These are phyloP conservation scores for Apomyelois bistriatella DNA, from an alignment of 2,888 invertebrate species.

Conservation along the genomic window DNA sequence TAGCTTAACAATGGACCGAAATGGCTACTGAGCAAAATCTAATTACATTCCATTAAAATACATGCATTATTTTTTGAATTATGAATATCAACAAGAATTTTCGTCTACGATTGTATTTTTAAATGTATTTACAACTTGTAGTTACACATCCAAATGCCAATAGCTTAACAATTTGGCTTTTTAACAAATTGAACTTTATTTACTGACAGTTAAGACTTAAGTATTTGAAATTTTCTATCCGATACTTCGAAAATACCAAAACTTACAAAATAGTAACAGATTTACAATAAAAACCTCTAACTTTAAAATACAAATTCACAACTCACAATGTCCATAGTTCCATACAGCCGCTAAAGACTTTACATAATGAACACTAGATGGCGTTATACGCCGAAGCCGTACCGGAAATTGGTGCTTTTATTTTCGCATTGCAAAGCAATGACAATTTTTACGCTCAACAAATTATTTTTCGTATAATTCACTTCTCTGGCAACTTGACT, in stretches of 20 bases:
- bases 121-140: neutral
- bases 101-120: no score
- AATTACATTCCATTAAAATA: neutral
- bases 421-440: slow-evolving; percentile 15
- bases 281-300: neutral
- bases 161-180: neutral
- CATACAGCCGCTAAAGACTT: neutral
- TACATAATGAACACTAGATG: slow-evolving; percentile 41
- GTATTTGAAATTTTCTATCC: neutral
- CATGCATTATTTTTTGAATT: neutral
- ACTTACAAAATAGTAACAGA: neutral
- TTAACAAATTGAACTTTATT: neutral
- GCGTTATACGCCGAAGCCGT: slow-evolving; percentile 54
- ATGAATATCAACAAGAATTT: neutral
- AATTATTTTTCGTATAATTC: slow-evolving; percentile 41
- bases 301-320: neutral
- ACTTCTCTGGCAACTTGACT: slow-evolving; percentile 83
- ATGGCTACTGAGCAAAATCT: slow-evolving; percentile 11
- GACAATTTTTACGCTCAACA: slow-evolving; percentile 32
- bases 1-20: slow-evolving; percentile 6
- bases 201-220: neutral
- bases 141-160: neutral
- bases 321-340: neutral
- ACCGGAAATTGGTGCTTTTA: slow-evolving; percentile 21
- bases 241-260: neutral